Base-by-base conservation (phyloP, 2,888 invertebrate genomes). In the Clitarchus hookeri region DNA sequence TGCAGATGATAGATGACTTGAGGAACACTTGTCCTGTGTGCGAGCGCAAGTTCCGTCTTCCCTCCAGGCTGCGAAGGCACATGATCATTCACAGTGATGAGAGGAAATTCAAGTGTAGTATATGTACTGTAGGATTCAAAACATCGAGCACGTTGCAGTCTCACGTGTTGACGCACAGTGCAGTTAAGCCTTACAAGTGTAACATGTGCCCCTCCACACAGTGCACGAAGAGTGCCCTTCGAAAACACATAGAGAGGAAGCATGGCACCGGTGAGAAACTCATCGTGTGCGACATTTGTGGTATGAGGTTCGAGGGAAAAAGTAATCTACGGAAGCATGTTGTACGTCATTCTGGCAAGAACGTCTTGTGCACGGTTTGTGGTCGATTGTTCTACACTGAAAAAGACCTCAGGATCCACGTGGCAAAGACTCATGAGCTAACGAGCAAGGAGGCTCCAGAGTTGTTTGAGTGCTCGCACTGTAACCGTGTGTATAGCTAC, bases 171-270 rank as follows among this genome's bases (percentile, higher is more conserved):
- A 65, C 65, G 19, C 65, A 65, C 65, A 19, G 65, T 23, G 65
- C 65, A 19, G 65, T 65, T n/a, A 65, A 65, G n/a, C 65, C 65
- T 8, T 65, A 11, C n/a, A 65, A 65, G 65, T 65, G 65, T 19
- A 65, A 19, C n/a, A 19, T 65, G 8, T 65, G 65, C n/a, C 16
- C n/a, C 8, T 65, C 65, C n/a, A 65, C 65, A 11, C 65, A 65
- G 19, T 65, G 65, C 65, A 65, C 65, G 65, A 65, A n/a, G n/a
- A 65, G 65, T n/a, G 65, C 65, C 65, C 65, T 65, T n/a, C 65
- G n/a, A n/a, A 65, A 65, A n/a, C 65, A 65, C 65, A n/a, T 65
- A 8, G n/a, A 65, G 23, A 65, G 16, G 23, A 65, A 65, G 65
- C 65, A 65, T n/a, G n/a, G 65, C n/a, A 65, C 19, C 1, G n/a